These are phyloP conservation scores for Hemaris fuciformis DNA, from an alignment of 2,888 invertebrate genomes.

Conservation along the genomic window DNA sequence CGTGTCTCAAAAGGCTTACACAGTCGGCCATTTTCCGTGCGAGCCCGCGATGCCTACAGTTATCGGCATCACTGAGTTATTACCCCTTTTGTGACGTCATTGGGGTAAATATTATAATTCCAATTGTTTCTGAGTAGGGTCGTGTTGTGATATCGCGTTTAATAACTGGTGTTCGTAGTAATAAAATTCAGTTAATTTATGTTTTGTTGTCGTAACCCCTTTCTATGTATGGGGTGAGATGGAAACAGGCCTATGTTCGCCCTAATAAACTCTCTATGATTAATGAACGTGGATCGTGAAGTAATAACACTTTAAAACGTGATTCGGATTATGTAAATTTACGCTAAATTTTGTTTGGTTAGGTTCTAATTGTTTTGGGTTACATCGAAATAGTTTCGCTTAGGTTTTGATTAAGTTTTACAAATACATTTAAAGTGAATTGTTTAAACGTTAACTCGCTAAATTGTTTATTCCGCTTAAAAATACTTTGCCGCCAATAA, in stretches of 20 bases:
- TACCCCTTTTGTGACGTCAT: background rate
- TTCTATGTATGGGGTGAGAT: background rate
- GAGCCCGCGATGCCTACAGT: background rate
- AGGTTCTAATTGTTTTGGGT: background rate
- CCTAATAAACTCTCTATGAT: background rate
- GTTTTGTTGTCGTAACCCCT: background rate
- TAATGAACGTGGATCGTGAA: background rate
- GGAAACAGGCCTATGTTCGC: background rate
- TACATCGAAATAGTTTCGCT: background rate
- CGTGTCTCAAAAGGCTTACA: background rate
- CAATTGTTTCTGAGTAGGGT: slow-evolving; percentile 9
- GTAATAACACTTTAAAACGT: background rate
- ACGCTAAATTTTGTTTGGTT: background rate
- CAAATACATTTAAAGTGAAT: too few species aligned
- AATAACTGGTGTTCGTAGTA: background rate
- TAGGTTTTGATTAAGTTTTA: background rate
- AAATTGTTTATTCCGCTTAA: too few species aligned
- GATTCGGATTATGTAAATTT: background rate
- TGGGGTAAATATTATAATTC: slow-evolving; percentile 10
- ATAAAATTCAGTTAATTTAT: background rate
- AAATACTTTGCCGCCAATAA: too few species aligned
- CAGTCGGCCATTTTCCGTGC: background rate
- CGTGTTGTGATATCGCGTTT: background rate
- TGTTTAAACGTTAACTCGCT: too few species aligned
- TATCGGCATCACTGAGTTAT: background rate